These are phyloP conservation scores for Schizaphis graminum DNA, from an alignment of 2,888 invertebrate genomes.

Conservation along the genomic window DNA sequence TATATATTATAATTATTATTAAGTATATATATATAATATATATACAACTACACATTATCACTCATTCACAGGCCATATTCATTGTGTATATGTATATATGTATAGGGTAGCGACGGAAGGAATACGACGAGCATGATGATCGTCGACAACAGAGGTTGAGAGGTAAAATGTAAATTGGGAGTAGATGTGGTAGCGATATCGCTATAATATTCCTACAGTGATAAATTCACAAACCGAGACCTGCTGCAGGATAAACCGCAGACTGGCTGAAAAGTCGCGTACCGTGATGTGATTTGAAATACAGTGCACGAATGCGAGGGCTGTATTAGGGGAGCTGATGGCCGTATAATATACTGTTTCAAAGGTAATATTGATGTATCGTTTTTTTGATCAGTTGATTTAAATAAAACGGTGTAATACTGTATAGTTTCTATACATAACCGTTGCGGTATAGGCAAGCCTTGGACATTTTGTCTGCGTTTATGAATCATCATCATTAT, in stretches of 20 bases:
- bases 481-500: neutral
- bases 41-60: neutral
- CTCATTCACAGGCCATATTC: neutral
- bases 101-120: neutral
- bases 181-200: neutral
- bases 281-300: neutral
- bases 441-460: neutral
- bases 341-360: neutral
- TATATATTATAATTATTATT: neutral
- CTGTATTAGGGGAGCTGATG: neutral
- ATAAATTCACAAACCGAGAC: neutral
- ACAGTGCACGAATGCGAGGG: neutral
- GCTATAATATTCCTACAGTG: neutral
- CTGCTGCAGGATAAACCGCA: neutral
- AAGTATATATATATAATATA: neutral
- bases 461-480: neutral
- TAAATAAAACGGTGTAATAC: neutral
- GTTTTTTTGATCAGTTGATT: neutral
- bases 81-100: neutral
- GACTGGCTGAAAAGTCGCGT: neutral
- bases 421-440: neutral
- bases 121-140: neutral
- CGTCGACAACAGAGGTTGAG: neutral
- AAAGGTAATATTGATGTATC: neutral
- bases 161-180: neutral